Conservation (phyloP, 2,113 vertebrate genomes). For the Psettodes erumei region DNA sequence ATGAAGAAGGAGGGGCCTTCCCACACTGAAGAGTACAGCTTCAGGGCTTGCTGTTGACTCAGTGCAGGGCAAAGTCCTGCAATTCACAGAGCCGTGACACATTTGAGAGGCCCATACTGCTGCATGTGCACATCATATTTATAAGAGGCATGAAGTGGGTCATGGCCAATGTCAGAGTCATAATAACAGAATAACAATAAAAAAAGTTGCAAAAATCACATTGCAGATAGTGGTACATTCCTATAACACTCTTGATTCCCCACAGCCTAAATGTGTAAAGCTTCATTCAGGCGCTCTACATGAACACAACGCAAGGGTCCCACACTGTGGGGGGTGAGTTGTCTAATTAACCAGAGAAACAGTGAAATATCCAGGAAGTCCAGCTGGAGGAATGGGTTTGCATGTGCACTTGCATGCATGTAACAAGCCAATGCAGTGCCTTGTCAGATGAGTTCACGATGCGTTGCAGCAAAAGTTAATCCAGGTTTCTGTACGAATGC, state of each 20-base stretch:
- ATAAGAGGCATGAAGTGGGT: neutral
- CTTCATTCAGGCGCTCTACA: neutral
- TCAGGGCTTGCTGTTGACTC: neutral
- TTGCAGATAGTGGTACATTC: neutral
- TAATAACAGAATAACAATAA: conserved; percentile 6
- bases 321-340: neutral
- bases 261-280: too few relatives aligned
- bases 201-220: neutral
- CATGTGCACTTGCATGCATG: neutral
- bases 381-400: neutral
- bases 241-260: too few relatives aligned
- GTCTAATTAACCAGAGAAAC: too few relatives aligned
- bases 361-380: neutral
- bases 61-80: neutral
- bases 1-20: conserved; percentile 21
- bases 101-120: neutral
- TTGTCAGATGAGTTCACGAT: neutral
- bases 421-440: neutral
- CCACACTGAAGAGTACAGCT: neutral
- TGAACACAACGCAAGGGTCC: neutral
- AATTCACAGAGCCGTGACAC: neutral
- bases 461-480: neutral
- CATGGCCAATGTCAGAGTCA: neutral
- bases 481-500: neutral
- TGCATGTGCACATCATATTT: neutral